Evolutionary conservation across 2,113 vertebrate species (phyloP), one percentile per base, ranked within the genome.

Genomic region (Dasyurus viverrinus): DNA sequence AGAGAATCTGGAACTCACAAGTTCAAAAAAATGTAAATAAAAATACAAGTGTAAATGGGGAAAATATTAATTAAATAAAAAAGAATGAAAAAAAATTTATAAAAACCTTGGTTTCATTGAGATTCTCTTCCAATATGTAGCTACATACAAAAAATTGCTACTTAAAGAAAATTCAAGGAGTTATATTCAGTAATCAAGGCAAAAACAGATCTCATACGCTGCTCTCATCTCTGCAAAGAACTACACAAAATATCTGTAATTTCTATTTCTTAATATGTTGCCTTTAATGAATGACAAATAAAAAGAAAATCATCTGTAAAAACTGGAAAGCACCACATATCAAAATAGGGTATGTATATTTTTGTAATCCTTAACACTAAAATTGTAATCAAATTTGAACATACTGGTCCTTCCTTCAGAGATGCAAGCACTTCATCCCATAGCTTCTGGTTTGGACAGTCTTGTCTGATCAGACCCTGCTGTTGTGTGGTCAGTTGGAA

Each of bases 371-470:
- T n/a, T 76, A 90, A 68, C 19, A 52, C 48, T 53, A n/a, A 54
- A n/a, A 47, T 12, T 94, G 3, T 9, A 55, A 19, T 24, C 54
- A 93, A 97, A 91, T 90, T 3, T 93, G 89, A 48, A 98, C 99
- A 91, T 99, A 99, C 99, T 97, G 99, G 99, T 97, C 99, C 99
- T 98, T 99, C 99, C 97, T 98, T 99, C 57, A 99, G 99, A 96
- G 99, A 98, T 94, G 98, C 98, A 97, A 99, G 98, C 95, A 99
- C 99, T 98, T 99, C 99, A 97, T 99, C 99, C 99, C 99, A 99
- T 42, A 99, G 97, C 97, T 99, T 99, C 98, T 99, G 99, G 98
- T 99, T 99, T 97, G 98, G 98, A n/a, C 98, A 98, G 94, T 99
- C 99, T 98, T 99, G 99, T 96, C 97, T 98, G 96, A 99, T 99